Base-by-base conservation (phyloP, 2,113 vertebrate species). In the Dasyprocta punctata region DNA sequence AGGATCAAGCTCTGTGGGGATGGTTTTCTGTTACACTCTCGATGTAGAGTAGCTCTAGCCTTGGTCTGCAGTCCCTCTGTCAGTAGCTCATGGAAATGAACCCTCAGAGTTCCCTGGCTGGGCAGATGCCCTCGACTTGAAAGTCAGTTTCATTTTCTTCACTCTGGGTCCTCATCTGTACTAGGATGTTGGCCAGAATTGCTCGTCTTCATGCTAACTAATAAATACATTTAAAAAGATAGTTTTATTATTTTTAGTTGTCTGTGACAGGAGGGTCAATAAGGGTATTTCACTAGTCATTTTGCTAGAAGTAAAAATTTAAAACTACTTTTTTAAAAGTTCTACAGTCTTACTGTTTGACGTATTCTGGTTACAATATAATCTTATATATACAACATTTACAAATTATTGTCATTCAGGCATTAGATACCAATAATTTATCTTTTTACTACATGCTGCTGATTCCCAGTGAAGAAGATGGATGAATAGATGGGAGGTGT, bases 391-490 rank as follows among this genome's bases (percentile, higher is more conserved):
- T 61, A 95, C 67, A 80, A 5, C 36, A 81, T 81, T 94, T 94
- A 86, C 41, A 95, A 92, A 61, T 77, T 87, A 80, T 86, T 96
- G 71, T 92, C 47, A 96, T 92, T 78, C 93, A 86, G 93, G 54
- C 44, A 90, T 92, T 95, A 58, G 88, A 95, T 89, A 93, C 80
- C 87, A 89, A 61, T 96, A 95, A 94, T 97, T 96, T 97, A 92
- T 96, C 67, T 97, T 95, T 97, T 65, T 95, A 67, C 87, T 78
- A 93, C 91, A 90, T 92, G 84, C 96, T 97, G 82, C 94, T 97
- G 93, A 92, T 92, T 97, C 41, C 89, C 86, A 96, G 56, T 97
- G 93, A 94, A 91, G 93, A 97, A 97, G 86, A 94, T 97, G 80
- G 86, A 92, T 91, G 65, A 91, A 83, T 92, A 96, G 63, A 82